Evolutionary conservation across 2,797 vertebrate species (phyloP).

Genomic region (Acanthurus lineatus): DNA sequence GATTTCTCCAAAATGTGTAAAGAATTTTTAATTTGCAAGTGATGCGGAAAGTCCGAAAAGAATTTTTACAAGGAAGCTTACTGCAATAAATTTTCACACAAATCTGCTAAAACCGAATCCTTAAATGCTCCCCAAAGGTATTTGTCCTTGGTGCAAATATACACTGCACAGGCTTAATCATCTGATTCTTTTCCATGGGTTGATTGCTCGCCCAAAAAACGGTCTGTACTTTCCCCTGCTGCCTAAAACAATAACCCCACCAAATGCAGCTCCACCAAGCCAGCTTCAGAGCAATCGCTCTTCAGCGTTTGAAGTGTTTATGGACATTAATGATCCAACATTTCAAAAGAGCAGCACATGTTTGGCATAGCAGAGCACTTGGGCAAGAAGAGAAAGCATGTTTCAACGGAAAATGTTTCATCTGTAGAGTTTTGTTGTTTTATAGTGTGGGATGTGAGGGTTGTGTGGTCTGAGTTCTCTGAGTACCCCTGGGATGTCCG

Average conservation of each 20-base stretch:
- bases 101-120: conserved; percentile 46
- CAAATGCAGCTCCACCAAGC: conserved; percentile 52
- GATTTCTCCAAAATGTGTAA: conserved; percentile 12
- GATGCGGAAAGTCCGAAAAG: conserved; percentile 17
- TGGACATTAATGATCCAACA: conserved; percentile 78
- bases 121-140: conserved; percentile 45
- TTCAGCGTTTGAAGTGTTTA: conserved; percentile 76
- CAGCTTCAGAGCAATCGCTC: conserved; percentile 64
- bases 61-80: conserved; percentile 22
- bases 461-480: conserved; percentile 58
- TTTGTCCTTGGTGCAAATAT: conserved; percentile 66
- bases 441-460: conserved; percentile 52
- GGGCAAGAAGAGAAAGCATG: conserved; percentile 55
- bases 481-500: conserved; percentile 41
- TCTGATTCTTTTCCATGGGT: conserved; percentile 65
- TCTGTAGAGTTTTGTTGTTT: conserved; percentile 58
- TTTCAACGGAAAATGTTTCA: conserved; percentile 69
- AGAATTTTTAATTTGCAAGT: conserved; percentile 3
- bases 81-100: conserved; percentile 41
- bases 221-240: conserved; percentile 52
- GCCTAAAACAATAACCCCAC: conserved; percentile 75
- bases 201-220: conserved; percentile 51
- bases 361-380: conserved; percentile 73
- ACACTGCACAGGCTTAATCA: conserved; percentile 52
- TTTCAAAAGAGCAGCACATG: conserved; percentile 83